Percentiles rank a stretch among this genome's conserved stretches.
Evolutionary conservation across 2,113 vertebrate species (phyloP).

Genomic region (Phrynocephalus versicolor): DNA sequence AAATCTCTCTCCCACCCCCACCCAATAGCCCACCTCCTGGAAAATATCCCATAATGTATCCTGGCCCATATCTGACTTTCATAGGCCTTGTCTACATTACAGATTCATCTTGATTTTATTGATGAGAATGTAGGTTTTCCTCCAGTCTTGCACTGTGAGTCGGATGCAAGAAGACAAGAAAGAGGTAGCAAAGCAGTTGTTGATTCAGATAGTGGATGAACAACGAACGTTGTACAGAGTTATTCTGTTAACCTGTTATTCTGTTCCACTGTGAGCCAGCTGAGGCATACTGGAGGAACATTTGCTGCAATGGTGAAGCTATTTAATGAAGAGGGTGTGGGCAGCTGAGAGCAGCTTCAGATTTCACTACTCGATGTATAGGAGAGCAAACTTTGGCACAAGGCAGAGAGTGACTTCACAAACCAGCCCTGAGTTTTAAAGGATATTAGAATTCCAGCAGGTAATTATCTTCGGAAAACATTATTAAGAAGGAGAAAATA

Average conservation of each 20-base stretch:
- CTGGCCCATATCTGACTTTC: slow-evolving; percentile 16
- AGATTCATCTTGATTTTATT: background rate
- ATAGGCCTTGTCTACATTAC: slow-evolving; percentile 7
- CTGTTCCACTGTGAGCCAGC: slow-evolving; percentile 30
- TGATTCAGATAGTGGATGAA: too few species aligned
- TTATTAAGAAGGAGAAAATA: slow-evolving; percentile 51
- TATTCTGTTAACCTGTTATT: slow-evolving; percentile 31
- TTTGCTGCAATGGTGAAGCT: slow-evolving; percentile 54
- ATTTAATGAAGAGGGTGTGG: slow-evolving; percentile 51
- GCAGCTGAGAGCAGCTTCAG: slow-evolving; percentile 45
- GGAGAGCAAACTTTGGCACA: slow-evolving; percentile 57
- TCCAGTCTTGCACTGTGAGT: background rate
- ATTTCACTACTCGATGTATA: slow-evolving; percentile 59
- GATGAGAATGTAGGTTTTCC: background rate
- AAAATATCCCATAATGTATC: slow-evolving; percentile 6
- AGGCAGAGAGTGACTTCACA: slow-evolving; percentile 57
- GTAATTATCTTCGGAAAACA: slow-evolving; percentile 48
- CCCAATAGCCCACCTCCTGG: slow-evolving; percentile 17
- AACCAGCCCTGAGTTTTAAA: slow-evolving; percentile 42
- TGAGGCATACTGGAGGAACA: slow-evolving; percentile 43
- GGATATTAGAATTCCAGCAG: slow-evolving; percentile 51
- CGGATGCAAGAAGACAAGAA: background rate
- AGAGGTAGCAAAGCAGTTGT: background rate
- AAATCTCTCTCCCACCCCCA: background rate
- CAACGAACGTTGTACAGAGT: background rate